Evolutionary conservation across 2,888 invertebrate genomes (phyloP), one percentile per base, ranked within the genome.

Genomic region (Tinea semifulvella): DNA sequence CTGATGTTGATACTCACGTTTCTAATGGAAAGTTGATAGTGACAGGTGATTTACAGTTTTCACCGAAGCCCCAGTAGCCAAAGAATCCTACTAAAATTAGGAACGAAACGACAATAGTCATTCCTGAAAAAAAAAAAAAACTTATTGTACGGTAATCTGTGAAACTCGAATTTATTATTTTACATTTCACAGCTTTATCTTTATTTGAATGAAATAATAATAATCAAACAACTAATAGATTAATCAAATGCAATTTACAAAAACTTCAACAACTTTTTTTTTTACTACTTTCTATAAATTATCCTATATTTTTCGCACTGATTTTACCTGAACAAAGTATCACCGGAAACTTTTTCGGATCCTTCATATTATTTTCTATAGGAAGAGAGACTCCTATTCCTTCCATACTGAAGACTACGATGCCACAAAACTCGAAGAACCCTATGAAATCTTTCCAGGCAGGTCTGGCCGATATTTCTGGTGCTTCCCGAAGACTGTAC

Each of bases 341-440:
- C 17, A 56, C 50, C 0, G 68, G 64, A 18, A 74, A 77, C 36
- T 68, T 53, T 2, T 55, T 61, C 0, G 79, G 79, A 10, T 74
- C 58, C 26, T 61, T 68, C 79, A 79, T 77, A 31, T 74, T 75
- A 46, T 79, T 79, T 47, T 79, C 79, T 39, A 79, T 77, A 0
- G 79, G 76, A 18, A 79, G 47, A 0, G 74, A 70, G 0, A 79
- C 77, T 1, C 79, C 79, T 0, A 79, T 61, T 0, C 79, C 77
- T 59, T 85, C 85, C 71, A 86, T 75, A 43, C 85, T 85, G 53
- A 85, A 86, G 10, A 85, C 76, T 1, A 81, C 84, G 0, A 85
- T 84, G 10, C 85, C 85, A 48, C 84, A 83, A 56, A 85, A 85
- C 57, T 77, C 75, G 47, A 77, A 76, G 53, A 76, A 71, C 0